Evolutionary conservation across 2,888 invertebrate genomes (phyloP), one percentile per base, ranked within the genome.

Genomic region (Tenodera sinensis): DNA sequence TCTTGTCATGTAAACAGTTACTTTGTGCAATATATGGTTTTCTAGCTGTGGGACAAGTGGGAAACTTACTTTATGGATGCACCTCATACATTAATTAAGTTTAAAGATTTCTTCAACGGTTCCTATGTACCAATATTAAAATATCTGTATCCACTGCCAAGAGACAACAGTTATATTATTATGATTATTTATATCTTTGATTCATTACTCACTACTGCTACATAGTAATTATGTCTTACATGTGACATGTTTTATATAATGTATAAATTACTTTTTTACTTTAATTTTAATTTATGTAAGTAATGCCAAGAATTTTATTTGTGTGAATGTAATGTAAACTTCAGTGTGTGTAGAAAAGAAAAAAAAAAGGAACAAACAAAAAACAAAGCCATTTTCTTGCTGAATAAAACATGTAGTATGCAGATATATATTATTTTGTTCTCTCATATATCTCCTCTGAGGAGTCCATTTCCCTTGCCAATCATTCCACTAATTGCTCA

Each of bases 301-400:
- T 71, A 54, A 85, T 86, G 8, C 54, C 54, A 71, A 71, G 86
- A 86, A n/a, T 86, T 86, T 81, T 86, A 20, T 71, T 85, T 86
- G 86, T 86, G 86, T 81, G 86, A 30, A 47, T 86, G 86, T 86
- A 71, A 86, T 86, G 86, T 86, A 86, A 86, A 20, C n/a, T n/a
- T 85, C 27, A 71, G 54, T 86, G 86, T 86, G 86, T 28, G 28
- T 71, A 86, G 86, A 47, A 81, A 71, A 71, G 54, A 20, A 71
- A 71, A 20, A 71, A 30, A 71, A 71, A 71, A n/a, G n/a, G n/a
- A 42, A 42, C 42, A 42, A 42, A 42, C 12, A 42, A 42, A 54
- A 71, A 71, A 71, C 54, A 71, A 71, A 20, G 54, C 54, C 54
- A 28, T 86, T 86, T 86, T 54, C 81, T 86, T 86, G 86, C 86